Evolutionary conservation across 2,797 vertebrate genomes (phyloP).

Genomic region (Lithobates sylvaticus): DNA sequence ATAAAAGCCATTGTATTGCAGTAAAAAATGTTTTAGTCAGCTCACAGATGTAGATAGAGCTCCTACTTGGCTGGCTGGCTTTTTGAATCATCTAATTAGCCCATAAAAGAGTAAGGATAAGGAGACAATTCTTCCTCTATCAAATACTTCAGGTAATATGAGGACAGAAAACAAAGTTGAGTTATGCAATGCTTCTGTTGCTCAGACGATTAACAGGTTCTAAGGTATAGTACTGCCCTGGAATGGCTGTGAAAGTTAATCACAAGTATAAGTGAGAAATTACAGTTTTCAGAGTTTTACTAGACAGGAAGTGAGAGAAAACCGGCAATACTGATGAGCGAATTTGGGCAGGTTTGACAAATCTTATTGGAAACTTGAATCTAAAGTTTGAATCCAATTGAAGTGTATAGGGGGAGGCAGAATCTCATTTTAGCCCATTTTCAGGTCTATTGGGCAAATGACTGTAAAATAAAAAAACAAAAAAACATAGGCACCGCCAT

Average conservation of each 20-base stretch:
- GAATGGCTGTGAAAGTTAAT: neutral
- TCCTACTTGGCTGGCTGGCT: neutral
- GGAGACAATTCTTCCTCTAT: neutral
- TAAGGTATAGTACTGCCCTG: neutral
- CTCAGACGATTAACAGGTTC: neutral
- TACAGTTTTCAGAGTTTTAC: no score
- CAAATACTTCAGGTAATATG: neutral
- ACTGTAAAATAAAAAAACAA: no score
- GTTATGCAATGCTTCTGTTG: neutral
- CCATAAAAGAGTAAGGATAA: neutral
- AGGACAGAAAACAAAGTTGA: slow-evolving; percentile 1
- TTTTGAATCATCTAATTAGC: neutral
- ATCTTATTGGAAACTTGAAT: no score
- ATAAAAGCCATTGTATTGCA: neutral
- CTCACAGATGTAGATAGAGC: neutral
- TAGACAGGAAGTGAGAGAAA: no score
- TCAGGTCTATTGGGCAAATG: no score
- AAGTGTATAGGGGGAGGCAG: no score
- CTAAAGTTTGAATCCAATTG: no score
- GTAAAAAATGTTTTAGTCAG: neutral
- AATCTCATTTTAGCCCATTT: no score
- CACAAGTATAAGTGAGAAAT: no score
- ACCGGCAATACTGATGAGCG: no score
- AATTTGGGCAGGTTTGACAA: no score
- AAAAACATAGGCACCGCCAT: no score